Evolutionary conservation across 2,888 invertebrate genomes (phyloP).

Genomic region (Horisme vitalbata): DNA sequence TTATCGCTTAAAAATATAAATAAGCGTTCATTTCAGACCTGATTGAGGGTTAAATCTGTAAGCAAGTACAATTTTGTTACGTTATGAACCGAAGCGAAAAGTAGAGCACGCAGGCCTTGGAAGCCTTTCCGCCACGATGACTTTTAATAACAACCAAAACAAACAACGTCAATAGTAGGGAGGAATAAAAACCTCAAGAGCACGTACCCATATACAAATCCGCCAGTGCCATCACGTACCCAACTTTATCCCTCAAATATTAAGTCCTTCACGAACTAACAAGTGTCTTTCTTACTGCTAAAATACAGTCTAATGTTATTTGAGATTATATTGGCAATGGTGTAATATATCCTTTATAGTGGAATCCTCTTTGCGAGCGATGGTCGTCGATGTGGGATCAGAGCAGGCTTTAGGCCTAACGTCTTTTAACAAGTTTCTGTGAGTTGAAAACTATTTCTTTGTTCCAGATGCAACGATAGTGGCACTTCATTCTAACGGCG

Average conservation of each 20-base stretch:
- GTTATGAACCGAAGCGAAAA: conserved; percentile 41
- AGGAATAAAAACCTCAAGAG: conserved; percentile 38
- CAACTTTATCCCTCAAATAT: conserved; percentile 43
- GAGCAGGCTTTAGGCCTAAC: conserved; percentile 82
- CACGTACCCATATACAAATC: conserved; percentile 77
- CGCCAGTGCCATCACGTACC: conserved; percentile 72
- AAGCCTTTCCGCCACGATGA: conserved; percentile 49
- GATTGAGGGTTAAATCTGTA: conserved; percentile 17
- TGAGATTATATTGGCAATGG: conserved; percentile 72
- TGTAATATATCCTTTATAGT: conserved; percentile 59
- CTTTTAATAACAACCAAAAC: conserved; percentile 51
- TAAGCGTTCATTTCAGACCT: conserved; percentile 20
- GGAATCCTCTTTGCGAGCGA: conserved; percentile 68
- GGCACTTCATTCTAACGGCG: conserved; percentile 85
- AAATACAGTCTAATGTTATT: conserved; percentile 54
- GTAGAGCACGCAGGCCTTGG: conserved; percentile 65
- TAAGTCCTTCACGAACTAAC: conserved; percentile 43
- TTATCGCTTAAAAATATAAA: conserved; percentile 47
- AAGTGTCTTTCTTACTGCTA: conserved; percentile 56
- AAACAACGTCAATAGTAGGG: conserved; percentile 41
- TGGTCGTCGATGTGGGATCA: conserved; percentile 69
- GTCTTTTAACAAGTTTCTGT: conserved; percentile 96
- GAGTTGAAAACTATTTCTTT: conserved; percentile 96
- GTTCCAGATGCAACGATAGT: conserved; percentile 96
- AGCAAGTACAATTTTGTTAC: conserved; percentile 23